Evolutionary conservation across 2,797 vertebrate genomes (phyloP), one percentile per base, ranked within the genome.

Genomic region (Premnoplex brunnescens): DNA sequence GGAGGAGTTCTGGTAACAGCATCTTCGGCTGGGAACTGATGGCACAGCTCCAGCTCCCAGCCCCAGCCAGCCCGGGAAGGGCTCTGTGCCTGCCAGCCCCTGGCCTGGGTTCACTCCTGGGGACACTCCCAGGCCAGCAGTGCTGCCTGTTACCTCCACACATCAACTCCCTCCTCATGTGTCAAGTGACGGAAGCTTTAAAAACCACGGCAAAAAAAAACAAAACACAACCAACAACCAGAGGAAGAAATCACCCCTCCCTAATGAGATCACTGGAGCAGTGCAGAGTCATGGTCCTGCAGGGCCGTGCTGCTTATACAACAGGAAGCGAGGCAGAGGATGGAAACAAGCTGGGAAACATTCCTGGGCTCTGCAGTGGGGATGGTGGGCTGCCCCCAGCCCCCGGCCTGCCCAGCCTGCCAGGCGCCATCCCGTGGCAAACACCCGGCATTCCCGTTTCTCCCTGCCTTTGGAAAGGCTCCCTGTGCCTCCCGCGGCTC

Each of bases 1-100:
- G 95, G 91, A 97, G 85, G 90, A 95, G 96, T 95, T 94, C 95
- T 96, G 94, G 91, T 95, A 96, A 95, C 96, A 94, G 97, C 96
- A 97, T 97, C 95, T 95, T 94, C 74, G 3, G 73, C 85, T 97
- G 95, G 93, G 89, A 95, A 94, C 75, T 52, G 77, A 93, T 93
- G 96, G 96, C 95, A 93, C 10, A 1, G 9, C 54, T 95, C 95
- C 97, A 97, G 96, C 77, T 79, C 64, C 43, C 91, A 86, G 94
- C 88, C 68, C 92, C 54, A 92, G 75, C 81, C 94, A 88, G 90
- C 64, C 68, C 30, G 76, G 1, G 17, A 75, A 37, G 77, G 94
- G 67, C 2, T 3, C 48, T 39, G 19, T 3, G 26, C 2, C 9
- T 77, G 88, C 85, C 93, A 95, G 96, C 86, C 22, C 58, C 71